Evolutionary conservation across 2,797 vertebrate genomes (phyloP).

Genomic region (Synanceia verrucosa): DNA sequence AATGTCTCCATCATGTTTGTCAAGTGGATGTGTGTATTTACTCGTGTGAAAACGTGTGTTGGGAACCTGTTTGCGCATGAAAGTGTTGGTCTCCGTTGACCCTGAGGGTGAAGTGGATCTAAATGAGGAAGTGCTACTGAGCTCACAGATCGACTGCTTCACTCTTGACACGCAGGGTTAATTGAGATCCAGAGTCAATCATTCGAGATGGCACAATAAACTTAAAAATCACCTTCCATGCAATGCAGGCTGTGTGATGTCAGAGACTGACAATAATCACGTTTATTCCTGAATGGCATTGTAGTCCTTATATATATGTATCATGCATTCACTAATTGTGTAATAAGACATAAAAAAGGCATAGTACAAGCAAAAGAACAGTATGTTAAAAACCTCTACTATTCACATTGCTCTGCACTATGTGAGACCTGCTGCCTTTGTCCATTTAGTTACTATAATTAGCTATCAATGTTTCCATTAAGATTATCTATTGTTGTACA

Average conservation of each 20-base stretch:
- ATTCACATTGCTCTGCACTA: too few relatives aligned
- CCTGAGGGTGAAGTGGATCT: slow-evolving; percentile 30
- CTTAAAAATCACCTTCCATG: neutral
- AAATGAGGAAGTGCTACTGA: slow-evolving; percentile 32
- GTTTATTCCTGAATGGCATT: neutral
- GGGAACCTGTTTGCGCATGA: neutral
- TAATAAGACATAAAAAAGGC: too few relatives aligned
- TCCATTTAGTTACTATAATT: neutral
- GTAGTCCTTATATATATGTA: neutral
- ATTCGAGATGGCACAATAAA: neutral
- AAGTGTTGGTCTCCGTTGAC: slow-evolving; percentile 16
- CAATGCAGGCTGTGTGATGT: neutral
- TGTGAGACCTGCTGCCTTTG: neutral
- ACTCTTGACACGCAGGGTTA: slow-evolving; percentile 27
- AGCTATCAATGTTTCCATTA: neutral
- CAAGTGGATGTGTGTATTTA: slow-evolving; percentile 1
- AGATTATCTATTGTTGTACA: neutral
- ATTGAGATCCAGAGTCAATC: slow-evolving; percentile 12
- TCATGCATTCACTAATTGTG: too few relatives aligned
- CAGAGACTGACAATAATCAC: neutral
- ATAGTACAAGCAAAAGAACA: neutral
- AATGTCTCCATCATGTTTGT: neutral
- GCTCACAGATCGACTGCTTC: slow-evolving; percentile 30
- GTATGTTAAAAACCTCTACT: neutral
- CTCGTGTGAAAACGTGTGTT: slow-evolving; percentile 6